Evolutionary conservation across 2,888 invertebrate species (phyloP).

Genomic region (Carcina quercana): DNA sequence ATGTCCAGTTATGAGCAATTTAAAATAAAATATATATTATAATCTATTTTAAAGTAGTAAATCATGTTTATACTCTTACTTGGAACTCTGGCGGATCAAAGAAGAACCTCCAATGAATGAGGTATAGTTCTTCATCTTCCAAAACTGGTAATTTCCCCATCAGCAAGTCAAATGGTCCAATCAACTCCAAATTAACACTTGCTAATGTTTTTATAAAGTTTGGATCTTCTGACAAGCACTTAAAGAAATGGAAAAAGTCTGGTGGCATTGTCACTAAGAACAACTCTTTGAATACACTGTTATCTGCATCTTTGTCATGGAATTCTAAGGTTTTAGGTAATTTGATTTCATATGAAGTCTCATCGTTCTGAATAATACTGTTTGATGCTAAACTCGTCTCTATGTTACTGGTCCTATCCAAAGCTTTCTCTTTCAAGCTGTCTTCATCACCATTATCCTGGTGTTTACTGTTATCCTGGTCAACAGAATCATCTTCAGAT

Average conservation of each 20-base stretch:
- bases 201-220: slow-evolving; percentile 76
- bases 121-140: slow-evolving; percentile 75
- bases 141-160: slow-evolving; percentile 75
- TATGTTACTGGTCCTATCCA: not conserved
- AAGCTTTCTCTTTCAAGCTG: not conserved
- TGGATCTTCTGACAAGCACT: slow-evolving; percentile 77
- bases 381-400: not conserved
- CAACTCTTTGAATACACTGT: slow-evolving; percentile 78
- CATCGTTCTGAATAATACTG: not conserved
- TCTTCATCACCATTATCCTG: not conserved
- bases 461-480: slow-evolving; percentile 6
- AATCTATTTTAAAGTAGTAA: no score
- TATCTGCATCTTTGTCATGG: slow-evolving; percentile 59
- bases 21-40: no score
- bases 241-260: slow-evolving; percentile 92
- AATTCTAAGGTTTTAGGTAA: slow-evolving; percentile 39
- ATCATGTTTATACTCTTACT: slow-evolving; percentile 58
- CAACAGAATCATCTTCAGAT: no score
- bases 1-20: no score
- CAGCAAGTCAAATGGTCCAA: slow-evolving; percentile 92
- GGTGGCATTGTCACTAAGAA: slow-evolving; percentile 90
- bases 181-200: slow-evolving; percentile 79
- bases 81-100: slow-evolving; percentile 97
- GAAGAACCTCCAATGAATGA: slow-evolving; percentile 92
- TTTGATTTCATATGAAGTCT: slow-evolving; percentile 11